Evolutionary conservation across 1,140 invertebrate genomes (phyloP), one percentile per base, ranked within the genome.

Genomic region (Plectrocnemia conspersa): DNA sequence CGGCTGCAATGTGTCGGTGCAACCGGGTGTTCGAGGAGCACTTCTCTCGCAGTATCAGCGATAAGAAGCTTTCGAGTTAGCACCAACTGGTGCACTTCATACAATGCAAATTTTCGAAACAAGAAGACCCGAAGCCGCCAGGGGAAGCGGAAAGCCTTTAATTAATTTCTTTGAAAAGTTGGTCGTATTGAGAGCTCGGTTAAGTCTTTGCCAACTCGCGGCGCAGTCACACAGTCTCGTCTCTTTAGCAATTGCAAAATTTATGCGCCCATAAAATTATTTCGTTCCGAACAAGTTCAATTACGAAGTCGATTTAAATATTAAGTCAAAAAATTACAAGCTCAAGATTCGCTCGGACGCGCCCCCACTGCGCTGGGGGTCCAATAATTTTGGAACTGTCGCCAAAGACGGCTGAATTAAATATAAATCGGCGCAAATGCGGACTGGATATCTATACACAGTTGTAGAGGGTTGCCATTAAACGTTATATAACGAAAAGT

Each of bases 101-200:
- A 50, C 47, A 50, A 50, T 50, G 47, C 47, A 50, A 50, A 50
- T 50, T 50, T 36, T 50, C 47, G 33, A 48, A 48, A 48, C 46
- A 48, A 29, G 18, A 48, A 27, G 29, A 48, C 46, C 15, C 9
- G 3, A 27, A 45, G n/a, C n/a, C n/a, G n/a, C n/a, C n/a, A n/a
- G n/a, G n/a, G 16, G 21, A 50, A 35, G 19, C 25, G 33, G 32
- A 48, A 48, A 50, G 33, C 35, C 33, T 38, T 50, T 50, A 50
- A 50, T 50, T 50, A 50, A 38, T 50, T 50, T 50, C 22, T 10
- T 24, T 7, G 10, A 45, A 38, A 38, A 38, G 35, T 38, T 38
- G 35, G 5, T 16, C 35, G 19, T 42, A 45, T 23, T 10, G 42
- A 45, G 42, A 9, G 15, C 18, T 41, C 35, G 35, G 35, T 38